Base-by-base conservation (phyloP, 2,797 vertebrate genomes). In the Eleutherodactylus coqui region DNA sequence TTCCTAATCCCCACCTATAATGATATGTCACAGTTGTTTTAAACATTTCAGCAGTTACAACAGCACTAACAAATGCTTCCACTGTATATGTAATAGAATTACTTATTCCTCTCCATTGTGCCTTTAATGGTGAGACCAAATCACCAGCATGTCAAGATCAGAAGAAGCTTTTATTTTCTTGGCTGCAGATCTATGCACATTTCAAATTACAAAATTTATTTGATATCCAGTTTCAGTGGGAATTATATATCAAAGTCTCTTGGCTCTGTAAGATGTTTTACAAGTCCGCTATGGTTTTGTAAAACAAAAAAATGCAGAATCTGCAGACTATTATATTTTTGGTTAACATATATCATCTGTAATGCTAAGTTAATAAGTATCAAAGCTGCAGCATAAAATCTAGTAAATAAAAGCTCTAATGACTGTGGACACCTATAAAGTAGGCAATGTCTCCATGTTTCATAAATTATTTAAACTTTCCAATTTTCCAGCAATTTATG, bases 131-230 rank as follows among this genome's bases (percentile, higher is more conserved):
- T 53, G 24, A 58, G 67, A 43, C 81, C 49, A 53, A 83, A 73
- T 73, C 69, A 72, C 67, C 49, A 73, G 49, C 67, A 83, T 83
- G 69, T 58, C 67, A 55, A 55, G 81, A 83, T 60, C 76, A 78
- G 21, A 76, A 60, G 76, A 38, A 8, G 7, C 51, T 78, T 78
- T 55, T 78, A 41, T 78, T 78, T 55, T 58, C 81, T 73, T 83
- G 81, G 81, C 81, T 41, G 49, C 34, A 38, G 34, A 83, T 83
- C 79, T 82, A 82, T 82, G 19, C 60, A 82, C 43, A 70, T 82
- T 82, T 82, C 36, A 51, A 83, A 70, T 83, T 83, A 83, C 81
- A 83, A 83, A n/a, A 72, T 73, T 58, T 73, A 83, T 83, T 83
- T 83, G 81, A 83, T 83, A 82, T 73, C 67, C 43, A 24, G 67